A percentile compares a stretch with the other conserved stretches of the same genome.
These are phyloP conservation scores for Pegea sp. DNA, from an alignment of 23 tunicate species.

Conservation along the genomic window DNA sequence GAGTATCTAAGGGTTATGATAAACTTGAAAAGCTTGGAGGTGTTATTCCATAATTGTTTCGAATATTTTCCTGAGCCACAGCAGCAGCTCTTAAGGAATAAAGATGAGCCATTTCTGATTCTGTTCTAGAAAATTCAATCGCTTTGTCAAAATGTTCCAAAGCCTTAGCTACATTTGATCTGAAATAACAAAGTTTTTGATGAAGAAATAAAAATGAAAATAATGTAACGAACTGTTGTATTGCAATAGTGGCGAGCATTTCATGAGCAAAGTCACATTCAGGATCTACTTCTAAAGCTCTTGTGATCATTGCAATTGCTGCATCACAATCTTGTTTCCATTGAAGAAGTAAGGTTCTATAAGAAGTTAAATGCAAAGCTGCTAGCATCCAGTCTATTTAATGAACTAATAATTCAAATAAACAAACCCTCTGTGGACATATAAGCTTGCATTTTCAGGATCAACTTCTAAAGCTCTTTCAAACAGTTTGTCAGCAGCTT, in stretches of 20 bases:
- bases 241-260: conserved; percentile 79
- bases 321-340: conserved; percentile 69
- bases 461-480: conserved; percentile 38
- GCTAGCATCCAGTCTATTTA: neutral
- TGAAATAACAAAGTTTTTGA: conserved; percentile 4
- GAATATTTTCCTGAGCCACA: conserved; percentile 51
- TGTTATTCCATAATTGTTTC: conserved; percentile 71
- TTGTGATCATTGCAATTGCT: conserved; percentile 19
- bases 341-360: conserved; percentile 37
- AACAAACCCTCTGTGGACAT: conserved; percentile 77
- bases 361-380: neutral
- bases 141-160: conserved; percentile 39
- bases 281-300: conserved; percentile 60
- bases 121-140: conserved; percentile 52
- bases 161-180: conserved; percentile 61
- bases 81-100: conserved; percentile 78
- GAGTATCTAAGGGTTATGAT: too few species aligned
- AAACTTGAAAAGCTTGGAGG: too few species aligned
- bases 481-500: conserved; percentile 61
- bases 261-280: conserved; percentile 93
- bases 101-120: conserved; percentile 71
- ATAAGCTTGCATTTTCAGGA: conserved; percentile 53
- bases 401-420: neutral
- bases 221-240: conserved; percentile 29
- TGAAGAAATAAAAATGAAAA: conserved; percentile 1